Base-by-base conservation (phyloP, 2,113 vertebrate genomes). In the Chamaea fasciata region DNA sequence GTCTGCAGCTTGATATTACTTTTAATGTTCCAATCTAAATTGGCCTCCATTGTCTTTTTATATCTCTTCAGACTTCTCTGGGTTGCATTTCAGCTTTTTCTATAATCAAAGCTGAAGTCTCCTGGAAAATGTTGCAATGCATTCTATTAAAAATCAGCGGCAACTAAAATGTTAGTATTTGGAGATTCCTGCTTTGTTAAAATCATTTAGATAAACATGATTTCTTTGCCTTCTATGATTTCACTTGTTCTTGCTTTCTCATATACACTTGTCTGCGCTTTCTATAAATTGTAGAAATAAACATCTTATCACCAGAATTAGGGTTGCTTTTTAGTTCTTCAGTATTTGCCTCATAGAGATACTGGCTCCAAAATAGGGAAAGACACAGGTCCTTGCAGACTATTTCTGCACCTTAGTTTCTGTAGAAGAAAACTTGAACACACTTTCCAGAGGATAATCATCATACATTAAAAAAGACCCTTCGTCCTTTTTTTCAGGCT, bases 11-110 rank as follows among this genome's bases (percentile, higher is more conserved):
- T 86, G 33, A 83, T 88, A 76, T 64, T 59, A 35, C 10, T 79
- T 95, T 93, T 94, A 79, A 81, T 83, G 20, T 88, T 85, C 30
- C 57, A 28, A 93, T 83, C 22, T 69, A 83, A 95, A 91, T 41
- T 74, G 20, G 52, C 39, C 65, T 91, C 73, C 44, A 15, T 70
- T 93, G 18, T 88, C 46, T 73, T 79, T 81, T 94, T 65, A 88
- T 63, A 21, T 57, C n/a, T 81, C n/a, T 76, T 92, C 50, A 87
- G 21, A 19, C 1, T 94, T 93, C 77, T 65, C 49, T 56, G 26
- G 13, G 14, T 87, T 33, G 64, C 20, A 42, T 68, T 90, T 83
- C 57, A 82, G n/a, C 17, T 84, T 65, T 92, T 92, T 89, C 76
- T 65, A 78, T 26, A 77, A 62, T 75, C 50, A 78, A 95, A 82